Base-by-base conservation (phyloP, 2,113 vertebrate genomes). In the Madoqua kirkii region DNA sequence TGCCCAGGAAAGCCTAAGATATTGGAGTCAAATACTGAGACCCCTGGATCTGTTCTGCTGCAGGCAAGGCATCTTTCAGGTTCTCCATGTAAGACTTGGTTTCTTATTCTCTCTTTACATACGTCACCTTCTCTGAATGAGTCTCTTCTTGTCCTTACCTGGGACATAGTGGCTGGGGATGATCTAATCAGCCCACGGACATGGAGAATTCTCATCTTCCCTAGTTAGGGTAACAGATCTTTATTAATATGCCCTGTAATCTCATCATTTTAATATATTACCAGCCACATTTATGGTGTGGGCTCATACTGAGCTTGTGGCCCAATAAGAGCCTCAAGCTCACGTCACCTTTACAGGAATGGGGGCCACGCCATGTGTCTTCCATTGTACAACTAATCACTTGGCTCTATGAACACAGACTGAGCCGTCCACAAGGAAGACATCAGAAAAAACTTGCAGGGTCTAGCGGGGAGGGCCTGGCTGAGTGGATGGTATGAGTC, bases 401-500 rank as follows among this genome's bases (percentile, higher is more conserved):
- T 83, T 74, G 52, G 84, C 31, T 87, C 84, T 93, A 50, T 90
- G 90, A 92, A 83, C 97, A 67, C 76, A 95, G 78, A 92, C 50
- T n/a, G n/a, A 64, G 89, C 85, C 19, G 14, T 95, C 95, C 62
- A 31, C 62, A 89, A 93, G 83, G 74, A 79, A 92, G 93, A 93
- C 33, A 83, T 33, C 85, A 93, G 95, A 91, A 91, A 88, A 89
- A 71, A 91, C 86, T 91, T 96, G 48, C 86, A 54, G 92, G 95
- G 88, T 45, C 89, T 93, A 21, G 67, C 0, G 31, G 76, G 95
- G 93, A 97, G 89, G 93, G 83, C 83, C 45, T 6, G 16, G 86
- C 86, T 50, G 89, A 85, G 78, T 31, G 79, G 59, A 43, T 17
- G 12, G 88, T 54, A 14, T 98, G 98, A 97, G 97, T 97, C 97